A percentile compares a stretch with the other conserved stretches of the same genome.
Conservation (phyloP, 2,888 invertebrate genomes). For the Eugnorisma glareosa region DNA sequence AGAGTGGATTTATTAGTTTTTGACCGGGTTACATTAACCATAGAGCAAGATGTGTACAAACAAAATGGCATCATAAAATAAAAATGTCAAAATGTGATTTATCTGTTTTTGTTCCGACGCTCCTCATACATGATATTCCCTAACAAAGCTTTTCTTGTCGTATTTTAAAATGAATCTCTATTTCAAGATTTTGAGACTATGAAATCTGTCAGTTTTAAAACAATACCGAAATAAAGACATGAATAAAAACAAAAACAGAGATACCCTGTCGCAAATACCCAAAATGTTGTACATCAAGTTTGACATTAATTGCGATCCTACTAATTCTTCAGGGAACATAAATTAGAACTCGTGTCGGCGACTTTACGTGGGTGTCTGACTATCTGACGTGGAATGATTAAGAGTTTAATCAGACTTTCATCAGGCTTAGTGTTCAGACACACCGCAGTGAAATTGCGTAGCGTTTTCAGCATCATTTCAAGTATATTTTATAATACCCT, state of each 20-base stretch:
- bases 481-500: not conserved
- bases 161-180: no score
- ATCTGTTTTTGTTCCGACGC: no score
- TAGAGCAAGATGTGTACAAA: no score
- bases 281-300: slow-evolving; percentile 30
- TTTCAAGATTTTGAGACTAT: no score
- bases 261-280: not conserved
- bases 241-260: slow-evolving; percentile 4
- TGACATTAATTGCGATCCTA: slow-evolving; percentile 44
- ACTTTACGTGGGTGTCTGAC: slow-evolving; percentile 33
- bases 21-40: no score
- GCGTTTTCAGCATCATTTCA: not conserved
- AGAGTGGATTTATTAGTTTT: no score
- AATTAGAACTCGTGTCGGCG: slow-evolving; percentile 40
- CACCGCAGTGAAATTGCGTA: slow-evolving; percentile 3
- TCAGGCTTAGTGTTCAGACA: slow-evolving; percentile 12
- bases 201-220: not conserved
- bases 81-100: no score
- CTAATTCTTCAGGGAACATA: slow-evolving; percentile 46
- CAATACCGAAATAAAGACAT: not conserved
- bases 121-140: no score
- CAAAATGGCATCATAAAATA: no score
- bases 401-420: slow-evolving; percentile 42
- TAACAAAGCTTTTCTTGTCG: no score
- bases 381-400: slow-evolving; percentile 36